These are phyloP conservation scores for Clivina fossor DNA, from an alignment of 2,888 invertebrate species.

Conservation along the genomic window DNA sequence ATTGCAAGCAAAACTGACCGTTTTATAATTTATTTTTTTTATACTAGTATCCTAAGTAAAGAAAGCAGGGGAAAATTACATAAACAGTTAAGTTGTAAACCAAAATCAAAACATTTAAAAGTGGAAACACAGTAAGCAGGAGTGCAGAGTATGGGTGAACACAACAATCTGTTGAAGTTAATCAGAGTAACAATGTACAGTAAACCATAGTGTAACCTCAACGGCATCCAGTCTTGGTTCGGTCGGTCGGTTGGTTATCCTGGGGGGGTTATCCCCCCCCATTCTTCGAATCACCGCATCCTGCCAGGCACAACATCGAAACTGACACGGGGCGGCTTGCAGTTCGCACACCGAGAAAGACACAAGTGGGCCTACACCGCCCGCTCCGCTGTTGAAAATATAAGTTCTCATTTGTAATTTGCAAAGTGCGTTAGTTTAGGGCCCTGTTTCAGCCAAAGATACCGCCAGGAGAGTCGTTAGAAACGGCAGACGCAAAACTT, in stretches of 20 bases:
- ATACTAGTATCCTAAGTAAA: too few relatives aligned
- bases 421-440: slow-evolving; percentile 51
- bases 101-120: too few relatives aligned
- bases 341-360: not conserved
- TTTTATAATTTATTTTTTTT: too few relatives aligned
- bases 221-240: slow-evolving; percentile 3
- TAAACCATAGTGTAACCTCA: slow-evolving; percentile 28
- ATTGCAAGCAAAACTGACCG: too few relatives aligned
- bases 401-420: slow-evolving; percentile 54
- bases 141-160: slow-evolving; percentile 6
- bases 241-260: not conserved
- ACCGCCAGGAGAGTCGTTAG: slow-evolving; percentile 48
- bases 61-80: too few relatives aligned
- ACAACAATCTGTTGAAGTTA: slow-evolving; percentile 47
- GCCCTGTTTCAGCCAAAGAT: slow-evolving; percentile 49
- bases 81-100: too few relatives aligned
- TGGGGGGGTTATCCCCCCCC: not conserved
- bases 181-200: slow-evolving; percentile 51
- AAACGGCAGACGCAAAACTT: slow-evolving; percentile 47
- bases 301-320: slow-evolving; percentile 36
- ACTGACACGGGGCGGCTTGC: slow-evolving; percentile 6
- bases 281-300: not conserved
- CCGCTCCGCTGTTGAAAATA: slow-evolving; percentile 46
- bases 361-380: slow-evolving; percentile 38
- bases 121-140: not conserved